These are phyloP conservation scores for Lacanobia oleracea DNA, from an alignment of 2,888 invertebrate genomes.

Conservation along the genomic window DNA sequence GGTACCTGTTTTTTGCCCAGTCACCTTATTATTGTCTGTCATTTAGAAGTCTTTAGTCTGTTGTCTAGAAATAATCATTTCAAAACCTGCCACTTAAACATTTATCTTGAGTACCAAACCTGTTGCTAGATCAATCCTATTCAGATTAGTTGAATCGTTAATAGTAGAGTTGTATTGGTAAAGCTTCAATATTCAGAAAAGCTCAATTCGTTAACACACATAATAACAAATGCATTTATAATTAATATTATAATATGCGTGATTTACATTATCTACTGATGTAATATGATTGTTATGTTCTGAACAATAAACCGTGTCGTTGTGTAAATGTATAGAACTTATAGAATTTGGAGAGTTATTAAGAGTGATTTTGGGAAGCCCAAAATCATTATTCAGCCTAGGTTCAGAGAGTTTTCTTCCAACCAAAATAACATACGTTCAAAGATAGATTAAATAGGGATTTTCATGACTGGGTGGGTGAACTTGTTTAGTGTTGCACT, in stretches of 20 bases:
- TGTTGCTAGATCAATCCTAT: background rate
- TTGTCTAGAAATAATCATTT: background rate
- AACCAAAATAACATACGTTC: background rate
- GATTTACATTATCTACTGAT: constrained; percentile 26
- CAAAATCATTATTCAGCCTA: no score
- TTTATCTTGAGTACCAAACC: background rate
- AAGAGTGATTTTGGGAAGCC: no score
- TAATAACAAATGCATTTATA: constrained; percentile 27
- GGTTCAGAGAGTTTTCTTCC: no score
- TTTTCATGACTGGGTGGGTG: background rate
- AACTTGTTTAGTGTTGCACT: background rate
- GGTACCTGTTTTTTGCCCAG: background rate
- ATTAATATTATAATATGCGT: constrained; percentile 36
- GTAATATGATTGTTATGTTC: constrained; percentile 6
- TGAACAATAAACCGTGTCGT: background rate
- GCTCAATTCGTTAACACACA: constrained; percentile 20
- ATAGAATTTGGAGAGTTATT: background rate
- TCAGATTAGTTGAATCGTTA: background rate
- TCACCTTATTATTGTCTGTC: background rate
- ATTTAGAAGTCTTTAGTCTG: no score
- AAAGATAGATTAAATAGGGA: background rate
- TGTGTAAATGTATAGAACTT: background rate
- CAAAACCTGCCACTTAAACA: background rate
- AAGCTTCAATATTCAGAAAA: background rate
- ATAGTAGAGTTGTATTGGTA: background rate